phyloP scores from a whole-genome alignment of 1,140 invertebrate species.

The Drosophila ficusphila region DNA sequence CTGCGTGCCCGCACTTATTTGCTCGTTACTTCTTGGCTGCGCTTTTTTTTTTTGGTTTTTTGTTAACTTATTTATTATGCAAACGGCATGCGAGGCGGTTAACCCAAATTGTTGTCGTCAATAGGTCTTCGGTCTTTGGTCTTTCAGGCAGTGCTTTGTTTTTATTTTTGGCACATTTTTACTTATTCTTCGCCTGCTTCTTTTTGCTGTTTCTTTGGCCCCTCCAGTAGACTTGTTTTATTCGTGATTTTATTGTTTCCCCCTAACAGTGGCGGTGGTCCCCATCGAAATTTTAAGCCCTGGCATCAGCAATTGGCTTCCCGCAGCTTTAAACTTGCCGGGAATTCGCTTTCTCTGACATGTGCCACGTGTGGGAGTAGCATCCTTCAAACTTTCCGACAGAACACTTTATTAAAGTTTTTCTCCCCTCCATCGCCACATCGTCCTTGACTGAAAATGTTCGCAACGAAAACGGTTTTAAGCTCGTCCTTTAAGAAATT shows the following conservation, averaged over 20 bases:
- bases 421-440: neutral
- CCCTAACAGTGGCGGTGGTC: conserved; percentile 19
- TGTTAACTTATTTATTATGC: conserved; percentile 74
- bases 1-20: conserved; percentile 64
- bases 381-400: conserved; percentile 29
- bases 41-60: too few species aligned
- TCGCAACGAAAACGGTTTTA: conserved; percentile 8
- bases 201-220: too few species aligned
- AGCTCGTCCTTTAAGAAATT: neutral
- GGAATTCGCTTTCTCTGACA: conserved; percentile 4
- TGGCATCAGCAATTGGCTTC: conserved; percentile 28
- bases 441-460: neutral
- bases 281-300: conserved; percentile 36
- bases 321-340: conserved; percentile 22
- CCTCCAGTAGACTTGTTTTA: conserved; percentile 57
- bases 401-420: conserved; percentile 37
- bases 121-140: conserved; percentile 63
- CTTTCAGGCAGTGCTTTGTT: conserved; percentile 41
- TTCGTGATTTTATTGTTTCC: conserved; percentile 69
- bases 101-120: conserved; percentile 80
- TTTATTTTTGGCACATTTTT: conserved; percentile 53
- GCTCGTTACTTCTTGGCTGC: conserved; percentile 67
- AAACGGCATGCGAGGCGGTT: conserved; percentile 74
- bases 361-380: conserved; percentile 19
- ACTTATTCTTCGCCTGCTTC: too few species aligned